phyloP scores from a whole-genome alignment of 2,888 invertebrate genomes.

The Netelia inedita region DNA sequence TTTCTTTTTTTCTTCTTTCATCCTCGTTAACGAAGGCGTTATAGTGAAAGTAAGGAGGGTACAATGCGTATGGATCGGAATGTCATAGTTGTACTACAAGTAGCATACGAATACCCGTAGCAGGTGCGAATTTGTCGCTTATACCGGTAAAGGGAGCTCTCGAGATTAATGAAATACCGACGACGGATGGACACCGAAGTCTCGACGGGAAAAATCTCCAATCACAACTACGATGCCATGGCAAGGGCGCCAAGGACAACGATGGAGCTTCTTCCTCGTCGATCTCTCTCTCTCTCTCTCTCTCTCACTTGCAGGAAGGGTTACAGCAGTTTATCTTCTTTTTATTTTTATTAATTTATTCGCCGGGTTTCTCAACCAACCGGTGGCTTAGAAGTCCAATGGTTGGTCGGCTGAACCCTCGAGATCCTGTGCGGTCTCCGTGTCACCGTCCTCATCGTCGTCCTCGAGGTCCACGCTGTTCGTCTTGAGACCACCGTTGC shows the following conservation, averaged over 20 bases:
- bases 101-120: conserved; percentile 52
- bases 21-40: conserved; percentile 7
- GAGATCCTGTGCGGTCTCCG: conserved; percentile 89
- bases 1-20: not conserved
- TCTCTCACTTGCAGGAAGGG: conserved; percentile 65
- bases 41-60: not conserved
- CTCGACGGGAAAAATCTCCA: conserved; percentile 75
- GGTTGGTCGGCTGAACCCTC: conserved; percentile 93
- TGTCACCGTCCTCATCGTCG: conserved; percentile 92
- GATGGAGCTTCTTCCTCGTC: conserved; percentile 46
- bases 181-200: conserved; percentile 44
- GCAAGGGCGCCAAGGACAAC: conserved; percentile 46
- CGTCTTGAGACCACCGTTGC: conserved; percentile 82
- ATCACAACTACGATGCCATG: conserved; percentile 76
- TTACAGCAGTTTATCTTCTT: conserved; percentile 59
- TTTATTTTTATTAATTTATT: conserved; percentile 27
- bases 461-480: conserved; percentile 86
- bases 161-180: conserved; percentile 55
- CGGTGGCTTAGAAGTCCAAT: conserved; percentile 89
- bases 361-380: conserved; percentile 25
- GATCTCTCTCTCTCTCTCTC: conserved; percentile 43
- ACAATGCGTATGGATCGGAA: conserved; percentile 59
- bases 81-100: conserved; percentile 61
- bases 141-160: conserved; percentile 47
- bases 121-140: conserved; percentile 43